Base-by-base conservation (phyloP, 2,797 vertebrate genomes). In the Eremophila alpestris region DNA sequence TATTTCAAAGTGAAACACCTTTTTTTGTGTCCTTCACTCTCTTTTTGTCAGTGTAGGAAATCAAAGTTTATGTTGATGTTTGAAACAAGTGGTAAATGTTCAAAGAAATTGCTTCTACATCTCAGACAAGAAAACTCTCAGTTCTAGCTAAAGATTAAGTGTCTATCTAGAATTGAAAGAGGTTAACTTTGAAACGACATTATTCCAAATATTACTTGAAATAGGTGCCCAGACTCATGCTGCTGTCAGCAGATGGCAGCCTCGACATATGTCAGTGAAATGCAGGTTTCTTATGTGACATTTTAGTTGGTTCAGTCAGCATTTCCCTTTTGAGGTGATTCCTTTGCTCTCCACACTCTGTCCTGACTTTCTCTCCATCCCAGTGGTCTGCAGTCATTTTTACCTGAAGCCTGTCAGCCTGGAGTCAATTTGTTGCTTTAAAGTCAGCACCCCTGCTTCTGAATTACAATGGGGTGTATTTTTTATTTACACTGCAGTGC, bases 171-270 rank as follows among this genome's bases (percentile, higher is more conserved):
- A 32, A 26, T 1, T 54, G 13, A 29, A 60, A 54, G 21, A 38
- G 10, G 16, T 6, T 46, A 36, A 27, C 16, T 54, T 73, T 48
- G 30, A 73, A 83, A 32, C 1, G 0, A 11, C 20, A 15, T 14
- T 21, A 40, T 58, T 46, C 27, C 40, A 52, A 46, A 59, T 12
- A 19, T 8, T 14, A n/a, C 16, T 56, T 32, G 65, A 46, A 65
- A 15, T 29, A 13, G 55, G 26, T 20, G 24, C 32, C 24, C 40
- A 51, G 27, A 49, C 30, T 68, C 69, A 41, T 38, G 11, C 43
- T 86, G 54, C 59, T 22, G 93, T 87, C 96, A 91, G 95, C 94
- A 97, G 97, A 79, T 96, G 97, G 97, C 97, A 96, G 89, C 82
- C 83, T 93, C 22, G 34, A 77, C 67, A 32, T 56, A 32, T 5